phyloP scores from a whole-genome alignment of 2,113 vertebrate species.

The Oxyruncus cristatus region DNA sequence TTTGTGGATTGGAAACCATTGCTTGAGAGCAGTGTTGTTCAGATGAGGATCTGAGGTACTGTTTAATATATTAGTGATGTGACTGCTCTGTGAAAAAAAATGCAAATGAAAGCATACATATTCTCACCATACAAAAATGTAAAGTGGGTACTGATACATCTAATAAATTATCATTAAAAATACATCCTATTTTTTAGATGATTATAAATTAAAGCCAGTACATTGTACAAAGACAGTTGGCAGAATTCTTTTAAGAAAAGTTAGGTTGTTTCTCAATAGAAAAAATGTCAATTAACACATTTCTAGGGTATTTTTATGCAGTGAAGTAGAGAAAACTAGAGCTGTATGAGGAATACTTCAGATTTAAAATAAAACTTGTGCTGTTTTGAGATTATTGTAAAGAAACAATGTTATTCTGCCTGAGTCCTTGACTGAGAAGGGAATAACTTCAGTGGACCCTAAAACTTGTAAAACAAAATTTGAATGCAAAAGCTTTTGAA shows the following conservation, averaged over 20 bases:
- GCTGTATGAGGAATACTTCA: not conserved
- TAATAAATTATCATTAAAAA: not conserved
- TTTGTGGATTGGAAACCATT: not conserved
- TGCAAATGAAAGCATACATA: not conserved
- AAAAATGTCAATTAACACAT: not conserved
- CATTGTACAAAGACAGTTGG: not conserved
- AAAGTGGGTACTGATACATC: not conserved
- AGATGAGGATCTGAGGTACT: not conserved
- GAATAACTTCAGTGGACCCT: not conserved
- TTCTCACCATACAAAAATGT: not conserved
- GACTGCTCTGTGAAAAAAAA: not conserved
- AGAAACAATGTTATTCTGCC: not conserved
- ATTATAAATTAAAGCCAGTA: not conserved
- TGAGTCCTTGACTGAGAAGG: not conserved
- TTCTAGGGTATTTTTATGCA: not conserved
- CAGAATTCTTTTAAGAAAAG: not conserved
- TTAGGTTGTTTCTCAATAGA: not conserved
- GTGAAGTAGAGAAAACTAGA: not conserved
- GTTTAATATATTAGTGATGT: not conserved
- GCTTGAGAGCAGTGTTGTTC: not conserved
- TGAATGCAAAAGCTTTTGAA: not conserved
- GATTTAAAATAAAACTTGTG: not conserved
- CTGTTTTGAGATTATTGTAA: not conserved
- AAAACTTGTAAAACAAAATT: not conserved
- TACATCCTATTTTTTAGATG: not conserved